Base-by-base conservation (phyloP, 2,113 vertebrate genomes). In the Bos indicus region DNA sequence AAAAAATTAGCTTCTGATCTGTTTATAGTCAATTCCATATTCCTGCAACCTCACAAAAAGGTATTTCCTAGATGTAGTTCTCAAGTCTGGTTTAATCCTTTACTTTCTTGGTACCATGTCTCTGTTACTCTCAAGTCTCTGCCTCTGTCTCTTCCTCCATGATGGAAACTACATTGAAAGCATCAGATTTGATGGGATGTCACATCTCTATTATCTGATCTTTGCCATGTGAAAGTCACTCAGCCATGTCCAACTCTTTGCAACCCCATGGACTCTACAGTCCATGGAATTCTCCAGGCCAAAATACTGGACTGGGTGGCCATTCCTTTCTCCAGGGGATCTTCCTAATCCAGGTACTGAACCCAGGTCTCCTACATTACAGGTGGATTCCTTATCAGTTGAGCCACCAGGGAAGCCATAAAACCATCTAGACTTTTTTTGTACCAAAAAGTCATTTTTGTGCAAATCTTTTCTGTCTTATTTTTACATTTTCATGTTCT, bases 391-490 rank as follows among this genome's bases (percentile, higher is more conserved):
- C 19, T 71, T 6, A 71, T 36, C n/a, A 40, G n/a, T 40, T 71
- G n/a, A 74, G 67, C 19, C 36, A 23, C 5, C 19, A 74, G 67
- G n/a, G 10, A 40, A 74, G 5, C n/a, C 67, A 60, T 30, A 36
- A 93, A 83, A 89, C 36, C 54, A 17, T 62, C 60, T 74, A 30
- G n/a, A 46, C 5, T n/a, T 40, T 21, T 67, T 71, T 36, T 0
- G 64, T 23, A 71, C n/a, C 36, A 23, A 23, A 71, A 36, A 71
- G 64, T 10, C 64, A 71, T 36, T 74, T 83, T 40, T 33, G 5
- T 77, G 46, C 51, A 96, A 54, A 62, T 26, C 5, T 56, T 94
- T 90, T 56, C 25, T 64, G n/a, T 92, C 40, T 92, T 64, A 94
- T 56, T 91, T 83, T 43, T n/a, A 51, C 3, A 51, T 87, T 85